These are phyloP conservation scores for Pangasius djambal DNA, from an alignment of 2,797 vertebrate species.

Conservation along the genomic window DNA sequence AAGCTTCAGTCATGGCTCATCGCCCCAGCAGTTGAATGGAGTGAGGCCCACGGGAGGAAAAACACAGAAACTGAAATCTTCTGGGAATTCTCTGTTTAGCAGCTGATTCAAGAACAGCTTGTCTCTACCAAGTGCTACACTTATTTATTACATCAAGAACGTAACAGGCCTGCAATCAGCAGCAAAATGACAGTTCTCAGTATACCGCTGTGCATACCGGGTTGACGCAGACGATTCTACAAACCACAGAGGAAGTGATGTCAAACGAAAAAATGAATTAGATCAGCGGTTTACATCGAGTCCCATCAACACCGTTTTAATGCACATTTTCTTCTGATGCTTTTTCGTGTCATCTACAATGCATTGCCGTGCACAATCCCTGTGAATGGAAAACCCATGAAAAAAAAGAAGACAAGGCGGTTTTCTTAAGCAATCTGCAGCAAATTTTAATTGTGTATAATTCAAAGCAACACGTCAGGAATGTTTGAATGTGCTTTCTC, in stretches of 20 bases:
- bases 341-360: neutral
- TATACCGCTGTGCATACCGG: neutral
- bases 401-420: conserved; percentile 16
- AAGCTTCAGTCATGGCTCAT: conserved; percentile 55
- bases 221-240: neutral
- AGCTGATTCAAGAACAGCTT: conserved; percentile 37
- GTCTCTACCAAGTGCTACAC: neutral
- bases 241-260: conserved; percentile 2
- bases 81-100: conserved; percentile 28
- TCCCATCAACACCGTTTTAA: neutral
- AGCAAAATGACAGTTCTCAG: neutral
- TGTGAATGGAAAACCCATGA: neutral
- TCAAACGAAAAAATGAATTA: neutral
- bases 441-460: conserved; percentile 78
- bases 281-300: neutral
- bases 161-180: conserved; percentile 29
- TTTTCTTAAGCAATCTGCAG: conserved; percentile 74
- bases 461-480: conserved; percentile 66
- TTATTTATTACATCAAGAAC: neutral
- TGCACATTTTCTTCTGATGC: neutral
- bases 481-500: conserved; percentile 67
- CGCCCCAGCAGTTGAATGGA: conserved; percentile 47
- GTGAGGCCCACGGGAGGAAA: conserved; percentile 33
- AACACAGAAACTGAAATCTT: conserved; percentile 41
- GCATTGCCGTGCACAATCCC: neutral